Percentiles rank a stretch among this genome's conserved stretches.
These are phyloP conservation scores for Gallinago jamesoni DNA, from an alignment of 2,113 vertebrate species.

Conservation along the genomic window DNA sequence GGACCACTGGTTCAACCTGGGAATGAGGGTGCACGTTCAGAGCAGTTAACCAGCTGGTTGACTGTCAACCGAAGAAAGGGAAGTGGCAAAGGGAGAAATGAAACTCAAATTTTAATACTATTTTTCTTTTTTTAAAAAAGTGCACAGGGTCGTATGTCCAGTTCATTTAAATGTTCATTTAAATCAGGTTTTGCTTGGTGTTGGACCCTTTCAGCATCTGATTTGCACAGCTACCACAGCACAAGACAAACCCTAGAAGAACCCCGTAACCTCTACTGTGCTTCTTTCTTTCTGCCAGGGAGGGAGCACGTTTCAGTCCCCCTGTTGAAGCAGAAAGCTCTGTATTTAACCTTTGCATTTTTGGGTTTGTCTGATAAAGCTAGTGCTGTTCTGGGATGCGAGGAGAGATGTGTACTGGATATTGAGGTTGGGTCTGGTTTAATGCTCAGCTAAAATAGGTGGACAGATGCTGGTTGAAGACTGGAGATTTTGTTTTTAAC, in stretches of 20 bases:
- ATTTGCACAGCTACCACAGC: not conserved
- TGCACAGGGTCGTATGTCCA: not conserved
- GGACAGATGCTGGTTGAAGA: not conserved
- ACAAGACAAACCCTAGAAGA: not conserved
- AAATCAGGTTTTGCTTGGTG: not conserved
- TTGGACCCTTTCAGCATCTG: not conserved
- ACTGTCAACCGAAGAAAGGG: conserved; percentile 14
- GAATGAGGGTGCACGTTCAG: not conserved
- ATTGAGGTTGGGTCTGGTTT: not conserved
- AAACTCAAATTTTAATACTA: conserved; percentile 17
- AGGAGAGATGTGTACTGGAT: not conserved
- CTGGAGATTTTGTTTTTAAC: not conserved
- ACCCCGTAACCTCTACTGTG: not conserved
- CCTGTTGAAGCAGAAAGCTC: not conserved
- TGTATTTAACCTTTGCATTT: not conserved
- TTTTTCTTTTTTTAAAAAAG: not conserved
- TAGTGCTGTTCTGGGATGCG: not conserved
- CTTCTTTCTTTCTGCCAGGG: not conserved
- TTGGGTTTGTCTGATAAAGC: not conserved
- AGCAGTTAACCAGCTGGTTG: conserved; percentile 20
- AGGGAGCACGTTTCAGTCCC: not conserved
- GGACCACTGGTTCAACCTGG: not conserved
- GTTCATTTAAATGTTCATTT: not conserved
- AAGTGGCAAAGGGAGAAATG: conserved; percentile 21
- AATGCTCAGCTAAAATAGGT: not conserved